Evolutionary conservation across 2,113 vertebrate genomes (phyloP).

Genomic region (Pelusios castaneus): DNA sequence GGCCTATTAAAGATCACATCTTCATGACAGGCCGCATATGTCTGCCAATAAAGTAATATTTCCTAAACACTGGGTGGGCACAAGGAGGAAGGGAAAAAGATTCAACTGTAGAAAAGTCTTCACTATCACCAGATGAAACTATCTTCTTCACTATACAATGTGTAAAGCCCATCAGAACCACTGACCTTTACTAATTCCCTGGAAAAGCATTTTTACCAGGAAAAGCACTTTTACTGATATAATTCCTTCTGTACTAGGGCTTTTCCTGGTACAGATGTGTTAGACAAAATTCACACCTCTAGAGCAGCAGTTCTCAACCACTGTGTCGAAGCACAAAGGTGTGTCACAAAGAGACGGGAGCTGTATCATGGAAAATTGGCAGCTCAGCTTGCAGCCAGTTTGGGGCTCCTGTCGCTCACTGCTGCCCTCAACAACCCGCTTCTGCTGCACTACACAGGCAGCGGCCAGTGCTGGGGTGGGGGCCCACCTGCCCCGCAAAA

Average conservation of each 20-base stretch:
- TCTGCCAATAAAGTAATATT: background rate
- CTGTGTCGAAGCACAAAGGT: no score
- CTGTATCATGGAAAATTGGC: no score
- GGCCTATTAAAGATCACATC: background rate
- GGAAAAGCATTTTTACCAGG: slow-evolving; percentile 26
- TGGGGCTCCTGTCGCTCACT: no score
- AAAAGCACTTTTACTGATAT: slow-evolving; percentile 27
- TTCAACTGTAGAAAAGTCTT: background rate
- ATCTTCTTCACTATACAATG: background rate
- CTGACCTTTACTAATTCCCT: background rate
- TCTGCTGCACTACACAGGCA: no score
- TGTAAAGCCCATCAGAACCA: background rate
- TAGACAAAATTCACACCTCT: slow-evolving; percentile 26
- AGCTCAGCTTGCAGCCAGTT: no score
- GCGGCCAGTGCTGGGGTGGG: no score
- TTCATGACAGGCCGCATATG: background rate
- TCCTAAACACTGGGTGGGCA: background rate
- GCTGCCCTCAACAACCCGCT: no score
- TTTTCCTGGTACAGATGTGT: slow-evolving; percentile 56
- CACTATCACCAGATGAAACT: background rate
- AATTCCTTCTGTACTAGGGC: slow-evolving; percentile 29
- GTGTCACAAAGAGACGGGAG: no score
- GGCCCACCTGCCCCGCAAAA: no score
- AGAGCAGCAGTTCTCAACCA: no score
- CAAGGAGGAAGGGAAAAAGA: background rate